Base-by-base conservation (phyloP, 2,888 invertebrate genomes). In the Agelastica alni region DNA sequence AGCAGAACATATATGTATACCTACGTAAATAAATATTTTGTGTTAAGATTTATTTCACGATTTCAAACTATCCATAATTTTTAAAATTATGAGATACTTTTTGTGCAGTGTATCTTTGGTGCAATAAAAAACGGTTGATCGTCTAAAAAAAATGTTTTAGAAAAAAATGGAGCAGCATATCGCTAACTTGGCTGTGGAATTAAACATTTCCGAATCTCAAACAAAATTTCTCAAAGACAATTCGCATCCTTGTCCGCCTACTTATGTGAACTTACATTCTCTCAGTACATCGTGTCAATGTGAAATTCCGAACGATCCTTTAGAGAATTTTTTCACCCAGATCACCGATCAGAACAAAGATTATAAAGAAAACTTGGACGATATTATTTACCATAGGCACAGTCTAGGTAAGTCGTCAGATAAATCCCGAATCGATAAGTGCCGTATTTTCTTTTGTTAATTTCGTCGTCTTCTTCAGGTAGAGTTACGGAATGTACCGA, bases 91-190 rank as follows among this genome's bases (percentile, higher is more conserved):
- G n/a, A n/a, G n/a, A n/a, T n/a, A n/a, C n/a, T n/a, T n/a, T n/a
- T n/a, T n/a, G n/a, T n/a, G n/a, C n/a, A n/a, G n/a, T n/a, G n/a
- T n/a, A n/a, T n/a, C n/a, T n/a, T n/a, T n/a, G n/a, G n/a, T n/a
- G n/a, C n/a, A n/a, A n/a, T n/a, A n/a, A n/a, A n/a, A n/a, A n/a
- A n/a, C n/a, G n/a, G n/a, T n/a, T 14, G 4, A 14, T 12, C 9
- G 5, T 22, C 12, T 18, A 9, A 44, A 7, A 6, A 18, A 12
- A 36, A 30, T 43, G 13, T 64, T 63, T 34, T 26, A 68, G 68
- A 53, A 49, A 48, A 66, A 63, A 52, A 69, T 69, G 68, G 56
- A 44, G 22, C 52, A 55, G 10, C 64, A 66, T 31, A 32, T 66
- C 26, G 31, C 36, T 4, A 59, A 58, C 18, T 53, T 66, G 1